phyloP scores from a whole-genome alignment of 1,140 invertebrate genomes.

The Heterodera schachtii region DNA sequence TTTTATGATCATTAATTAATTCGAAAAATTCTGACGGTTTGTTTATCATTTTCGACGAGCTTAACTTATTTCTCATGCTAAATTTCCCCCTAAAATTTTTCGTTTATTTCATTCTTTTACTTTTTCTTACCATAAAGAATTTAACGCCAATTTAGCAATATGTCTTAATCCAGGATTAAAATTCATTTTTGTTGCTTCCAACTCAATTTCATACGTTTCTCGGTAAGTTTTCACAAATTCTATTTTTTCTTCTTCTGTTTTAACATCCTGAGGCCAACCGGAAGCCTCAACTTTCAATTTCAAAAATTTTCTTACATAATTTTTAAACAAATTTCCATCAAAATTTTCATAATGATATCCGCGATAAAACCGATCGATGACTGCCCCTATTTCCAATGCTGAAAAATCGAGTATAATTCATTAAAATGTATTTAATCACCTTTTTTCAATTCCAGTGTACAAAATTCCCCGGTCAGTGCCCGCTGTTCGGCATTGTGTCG shows the following conservation, averaged over 20 bases:
- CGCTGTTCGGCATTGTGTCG: neutral
- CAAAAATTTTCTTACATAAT: neutral
- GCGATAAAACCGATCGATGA: neutral
- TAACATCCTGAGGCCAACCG: neutral
- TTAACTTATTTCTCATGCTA: neutral
- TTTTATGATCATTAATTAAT: neutral
- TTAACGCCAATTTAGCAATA: neutral
- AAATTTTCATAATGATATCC: neutral
- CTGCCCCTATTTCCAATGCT: too few relatives aligned
- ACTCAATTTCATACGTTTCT: neutral
- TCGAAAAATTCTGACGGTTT: neutral
- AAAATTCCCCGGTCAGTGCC: neutral
- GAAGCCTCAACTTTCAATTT: neutral
- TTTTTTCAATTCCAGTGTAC: neutral
- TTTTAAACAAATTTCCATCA: neutral
- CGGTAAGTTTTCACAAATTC: neutral
- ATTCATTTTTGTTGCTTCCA: neutral
- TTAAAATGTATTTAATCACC: neutral
- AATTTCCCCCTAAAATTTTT: neutral
- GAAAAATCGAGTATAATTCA: too few relatives aligned
- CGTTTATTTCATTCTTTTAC: neutral
- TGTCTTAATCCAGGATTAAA: neutral
- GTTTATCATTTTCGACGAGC: neutral
- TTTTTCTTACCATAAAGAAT: neutral
- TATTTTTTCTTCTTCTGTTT: neutral